Evolutionary conservation across 2,113 vertebrate species (phyloP).

Genomic region (Sinosuthora webbiana): DNA sequence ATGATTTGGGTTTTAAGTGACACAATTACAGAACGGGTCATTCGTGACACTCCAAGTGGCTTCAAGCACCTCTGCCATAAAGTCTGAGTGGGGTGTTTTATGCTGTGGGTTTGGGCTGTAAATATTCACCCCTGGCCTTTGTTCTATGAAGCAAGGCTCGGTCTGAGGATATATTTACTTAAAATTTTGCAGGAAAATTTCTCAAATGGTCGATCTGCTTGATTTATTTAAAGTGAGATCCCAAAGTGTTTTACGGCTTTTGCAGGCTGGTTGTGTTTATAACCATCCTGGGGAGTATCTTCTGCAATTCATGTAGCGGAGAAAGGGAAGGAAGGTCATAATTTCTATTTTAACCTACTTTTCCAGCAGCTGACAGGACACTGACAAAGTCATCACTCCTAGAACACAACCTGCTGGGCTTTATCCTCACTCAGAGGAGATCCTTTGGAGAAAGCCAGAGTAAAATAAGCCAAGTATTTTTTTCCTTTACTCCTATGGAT

Average conservation of each 20-base stretch:
- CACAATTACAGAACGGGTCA: neutral
- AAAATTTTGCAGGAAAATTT: slow-evolving; percentile 14
- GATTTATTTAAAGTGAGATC: slow-evolving; percentile 35
- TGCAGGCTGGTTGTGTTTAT: slow-evolving; percentile 46
- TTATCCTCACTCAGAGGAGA: neutral
- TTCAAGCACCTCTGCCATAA: slow-evolving; percentile 1
- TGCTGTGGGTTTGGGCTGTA: neutral
- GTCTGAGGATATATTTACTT: slow-evolving; percentile 45
- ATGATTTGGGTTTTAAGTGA: slow-evolving; percentile 35
- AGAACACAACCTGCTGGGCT: neutral
- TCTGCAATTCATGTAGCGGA: slow-evolving; percentile 1
- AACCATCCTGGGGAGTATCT: slow-evolving; percentile 53
- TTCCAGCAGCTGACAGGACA: slow-evolving; percentile 5
- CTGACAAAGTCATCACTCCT: slow-evolving; percentile 40
- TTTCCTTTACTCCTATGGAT: neutral
- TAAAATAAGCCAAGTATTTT: neutral
- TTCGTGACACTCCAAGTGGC: neutral
- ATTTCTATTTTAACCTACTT: slow-evolving; percentile 38
- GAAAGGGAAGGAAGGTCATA: neutral
- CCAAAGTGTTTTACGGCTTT: slow-evolving; percentile 23
- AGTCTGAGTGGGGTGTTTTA: neutral
- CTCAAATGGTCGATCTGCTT: slow-evolving; percentile 14
- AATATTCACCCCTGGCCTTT: slow-evolving; percentile 38
- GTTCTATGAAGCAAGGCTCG: neutral
- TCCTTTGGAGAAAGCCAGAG: neutral